A percentile compares a stretch with the other conserved stretches of the same genome.
Conservation (phyloP, 53 echinoderm and acorn worm species). For the Pentamera pediparva region DNA sequence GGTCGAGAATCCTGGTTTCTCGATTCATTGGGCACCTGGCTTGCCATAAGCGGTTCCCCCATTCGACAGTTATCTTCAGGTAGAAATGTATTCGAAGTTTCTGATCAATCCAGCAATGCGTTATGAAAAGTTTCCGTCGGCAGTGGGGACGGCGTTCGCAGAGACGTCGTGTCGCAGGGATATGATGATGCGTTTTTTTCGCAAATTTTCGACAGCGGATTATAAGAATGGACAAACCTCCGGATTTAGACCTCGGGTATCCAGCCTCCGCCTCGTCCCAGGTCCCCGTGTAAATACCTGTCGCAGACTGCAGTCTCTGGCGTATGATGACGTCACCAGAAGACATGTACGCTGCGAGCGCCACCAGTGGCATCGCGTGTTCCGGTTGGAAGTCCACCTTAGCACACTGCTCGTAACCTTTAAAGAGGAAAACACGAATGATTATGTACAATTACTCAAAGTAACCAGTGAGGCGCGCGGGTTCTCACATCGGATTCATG, state of each 20-base stretch:
- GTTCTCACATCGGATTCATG: no score
- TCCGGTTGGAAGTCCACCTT: slow-evolving; percentile 10
- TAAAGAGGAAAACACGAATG: no score
- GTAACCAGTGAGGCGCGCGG: no score
- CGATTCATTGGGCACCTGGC: no score
- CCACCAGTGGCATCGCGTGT: slow-evolving; percentile 12
- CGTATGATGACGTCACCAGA: slow-evolving; percentile 9
- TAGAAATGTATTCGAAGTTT: background rate
- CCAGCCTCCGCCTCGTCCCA: slow-evolving; percentile 3
- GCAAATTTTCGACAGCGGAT: background rate
- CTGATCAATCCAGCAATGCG: no score
- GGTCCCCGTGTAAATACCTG: slow-evolving; percentile 1
- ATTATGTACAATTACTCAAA: no score
- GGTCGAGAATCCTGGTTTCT: no score
- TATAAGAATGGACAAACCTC: background rate
- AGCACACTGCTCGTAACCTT: slow-evolving; percentile 22
- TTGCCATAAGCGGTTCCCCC: no score
- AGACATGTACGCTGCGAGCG: slow-evolving; percentile 21
- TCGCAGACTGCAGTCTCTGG: slow-evolving; percentile 13
- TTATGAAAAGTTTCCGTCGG: no score
- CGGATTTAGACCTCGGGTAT: slow-evolving; percentile 9
- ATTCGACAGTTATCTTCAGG: no score
- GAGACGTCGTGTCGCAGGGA: no score
- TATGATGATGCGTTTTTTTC: background rate
- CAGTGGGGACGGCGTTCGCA: no score